Percentiles rank a stretch among this genome's conserved stretches.
These are phyloP conservation scores for Gisinianus flammeolus DNA, from an alignment of 2,888 invertebrate genomes.

Conservation along the genomic window DNA sequence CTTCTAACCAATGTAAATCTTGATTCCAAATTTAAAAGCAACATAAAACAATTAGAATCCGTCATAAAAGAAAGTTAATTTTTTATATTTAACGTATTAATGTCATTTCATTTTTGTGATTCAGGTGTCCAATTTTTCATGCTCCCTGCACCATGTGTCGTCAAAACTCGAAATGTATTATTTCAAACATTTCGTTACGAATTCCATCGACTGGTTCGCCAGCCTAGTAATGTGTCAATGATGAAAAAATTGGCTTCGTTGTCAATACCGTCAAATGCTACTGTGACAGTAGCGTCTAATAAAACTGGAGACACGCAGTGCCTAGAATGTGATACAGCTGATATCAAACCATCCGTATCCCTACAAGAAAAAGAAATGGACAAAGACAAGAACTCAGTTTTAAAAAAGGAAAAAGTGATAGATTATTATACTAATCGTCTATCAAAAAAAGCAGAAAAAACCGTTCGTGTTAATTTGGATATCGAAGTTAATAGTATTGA, in stretches of 20 bases:
- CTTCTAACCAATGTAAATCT: background rate
- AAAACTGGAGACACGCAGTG: background rate
- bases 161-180: background rate
- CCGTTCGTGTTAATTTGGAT: background rate
- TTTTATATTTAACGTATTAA: no score
- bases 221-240: background rate
- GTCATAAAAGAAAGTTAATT: no score
- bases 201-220: background rate
- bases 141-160: background rate
- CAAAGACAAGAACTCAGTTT: background rate
- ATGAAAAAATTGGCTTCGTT: background rate
- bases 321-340: background rate
- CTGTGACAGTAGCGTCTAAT: background rate
- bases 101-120: no score
- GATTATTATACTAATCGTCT: background rate
- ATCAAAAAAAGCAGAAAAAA: background rate
- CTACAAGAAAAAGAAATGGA: background rate
- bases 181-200: constrained; percentile 3
- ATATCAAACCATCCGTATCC: background rate
- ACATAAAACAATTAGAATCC: no score
- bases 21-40: no score
- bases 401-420: background rate
- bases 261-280: background rate
- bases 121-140: constrained; percentile 7
- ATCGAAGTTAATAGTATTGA: no score